phyloP scores from a whole-genome alignment of 1,140 invertebrate species.

The Akabosia matsudoensis region DNA sequence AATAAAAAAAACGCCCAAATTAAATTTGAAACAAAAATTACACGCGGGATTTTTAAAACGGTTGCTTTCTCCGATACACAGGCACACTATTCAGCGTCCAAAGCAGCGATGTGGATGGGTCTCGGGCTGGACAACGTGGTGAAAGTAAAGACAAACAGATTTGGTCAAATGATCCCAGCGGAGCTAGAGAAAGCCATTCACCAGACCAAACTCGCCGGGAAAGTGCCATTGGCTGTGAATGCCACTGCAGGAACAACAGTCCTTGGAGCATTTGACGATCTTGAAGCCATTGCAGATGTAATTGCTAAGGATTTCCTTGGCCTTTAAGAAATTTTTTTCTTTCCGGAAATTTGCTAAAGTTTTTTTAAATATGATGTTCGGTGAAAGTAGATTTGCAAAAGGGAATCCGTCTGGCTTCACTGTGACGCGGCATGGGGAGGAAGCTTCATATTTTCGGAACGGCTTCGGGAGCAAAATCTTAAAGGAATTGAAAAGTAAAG shows the following conservation, averaged over 20 bases:
- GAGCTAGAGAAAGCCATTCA: constrained; percentile 59
- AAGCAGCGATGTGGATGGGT: constrained; percentile 74
- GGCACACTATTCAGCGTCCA: constrained; percentile 83
- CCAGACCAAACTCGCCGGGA: constrained; percentile 53
- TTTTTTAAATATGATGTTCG: background rate
- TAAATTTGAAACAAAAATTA: too few relatives aligned
- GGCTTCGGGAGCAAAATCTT: background rate
- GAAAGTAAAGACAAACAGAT: constrained; percentile 64
- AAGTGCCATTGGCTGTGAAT: constrained; percentile 66
- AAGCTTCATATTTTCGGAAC: background rate
- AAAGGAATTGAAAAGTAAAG: constrained; percentile 15
- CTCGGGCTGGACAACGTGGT: constrained; percentile 72
- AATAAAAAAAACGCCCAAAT: too few relatives aligned
- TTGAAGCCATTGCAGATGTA: constrained; percentile 67
- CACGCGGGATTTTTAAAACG: too few relatives aligned
- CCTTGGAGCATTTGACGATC: constrained; percentile 78
- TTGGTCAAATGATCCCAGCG: constrained; percentile 62
- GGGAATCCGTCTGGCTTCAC: constrained; percentile 60
- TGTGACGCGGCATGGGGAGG: constrained; percentile 60
- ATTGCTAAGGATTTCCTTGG: too few relatives aligned
- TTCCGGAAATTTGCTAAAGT: too few relatives aligned
- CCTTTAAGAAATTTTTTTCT: background rate
- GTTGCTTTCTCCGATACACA: constrained; percentile 48
- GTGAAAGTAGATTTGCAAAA: constrained; percentile 51
- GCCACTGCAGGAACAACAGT: constrained; percentile 73